Evolutionary conservation across 2,113 vertebrate species (phyloP), one percentile per base, ranked within the genome.

Genomic region (Porphyrio hochstetteri): DNA sequence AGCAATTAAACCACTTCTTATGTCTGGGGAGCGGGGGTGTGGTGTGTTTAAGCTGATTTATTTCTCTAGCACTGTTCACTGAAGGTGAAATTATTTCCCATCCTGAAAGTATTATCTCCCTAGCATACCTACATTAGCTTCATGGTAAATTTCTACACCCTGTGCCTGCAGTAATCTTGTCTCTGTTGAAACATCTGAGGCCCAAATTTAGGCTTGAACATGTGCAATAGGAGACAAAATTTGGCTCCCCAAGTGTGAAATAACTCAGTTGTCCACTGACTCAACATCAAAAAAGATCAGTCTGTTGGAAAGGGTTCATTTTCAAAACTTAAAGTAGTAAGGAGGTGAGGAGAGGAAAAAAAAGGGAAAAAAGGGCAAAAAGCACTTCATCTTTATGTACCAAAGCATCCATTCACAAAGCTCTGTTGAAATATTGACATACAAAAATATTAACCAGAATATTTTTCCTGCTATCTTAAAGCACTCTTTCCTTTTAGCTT

Each of bases 181-280:
- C 40, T 78, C 74, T 48, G 18, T 42, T 78, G 53, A 71, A 94
- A 96, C 65, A 96, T 88, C 85, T 81, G 77, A 95, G 18, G 15
- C 19, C 77, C 88, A 93, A 95, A 93, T 93, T 96, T 89, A 71
- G 72, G 35, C 60, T 78, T 82, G 60, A 90, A 93, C 76, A 91
- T 35, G 60, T 81, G 85, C 56, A 88, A n/a, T 3, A 75, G 33
- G 42, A 86, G 86, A 65, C 55, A 79, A 90, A 83, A 88, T 86
- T 81, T 96, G 95, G 86, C 92, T 94, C 17, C 8, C 6, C 9
- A 61, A 84, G 74, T 92, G 90, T 65, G 88, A 95, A 94, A 92
- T 91, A 96, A 7, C 25, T 94, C 65, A 72, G 80, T 95, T 94
- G 83, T 60, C 65, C 77, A 82, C 65, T 57, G 80, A 86, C 11